Base-by-base conservation (phyloP, 2,113 vertebrate species). In the Setophaga coronata region DNA sequence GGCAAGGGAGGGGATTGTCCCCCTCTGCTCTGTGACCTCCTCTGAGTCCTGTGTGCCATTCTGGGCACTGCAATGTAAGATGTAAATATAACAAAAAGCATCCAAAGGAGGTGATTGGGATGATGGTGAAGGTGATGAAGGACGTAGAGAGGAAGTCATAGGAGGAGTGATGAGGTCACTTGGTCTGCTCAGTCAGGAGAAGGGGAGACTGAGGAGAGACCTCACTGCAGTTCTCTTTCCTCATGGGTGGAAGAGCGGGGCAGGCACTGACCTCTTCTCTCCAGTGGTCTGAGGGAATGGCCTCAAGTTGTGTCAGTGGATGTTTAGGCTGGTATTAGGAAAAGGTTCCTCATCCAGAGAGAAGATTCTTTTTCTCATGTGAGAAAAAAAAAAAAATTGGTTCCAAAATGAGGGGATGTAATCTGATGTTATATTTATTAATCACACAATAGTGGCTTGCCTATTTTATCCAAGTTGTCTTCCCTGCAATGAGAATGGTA, bases 11-110 rank as follows among this genome's bases (percentile, higher is more conserved):
- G 12, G 15, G 19, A 40, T 33, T n/a, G 45, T 53, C 12, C 24
- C 0, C 0, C 15, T 48, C 25, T 56, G 20, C 25, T 65, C 58
- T 74, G 33, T 0, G 0, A 23, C 10, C 28, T 65, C 76, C 3
- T 8, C 14, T 7, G 12, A 24, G 28, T 51, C 7, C 17, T 53
- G 33, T 6, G 60, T 3, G 15, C 33, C 12, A 16, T 20, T 73
- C 18, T 38, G 53, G 19, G 12, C 18, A 20, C 45, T 21, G 12
- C 10, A 45, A 9, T 10, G 6, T 12, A 14, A 58, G 33, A 58
- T 19, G 7, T 25, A 38, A 66, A 60, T 12, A 5, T 74, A 12
- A 14, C 2, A 31, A 20, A 72, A 42, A 34, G 3, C 3, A 25
- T 24, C 38, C 18, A 38, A 45, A 66, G 13, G 16, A n/a, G 3